A percentile compares a stretch with the other conserved stretches of the same genome.
These are phyloP conservation scores for Origma solitaria DNA, from an alignment of 2,113 vertebrate genomes.

Conservation along the genomic window DNA sequence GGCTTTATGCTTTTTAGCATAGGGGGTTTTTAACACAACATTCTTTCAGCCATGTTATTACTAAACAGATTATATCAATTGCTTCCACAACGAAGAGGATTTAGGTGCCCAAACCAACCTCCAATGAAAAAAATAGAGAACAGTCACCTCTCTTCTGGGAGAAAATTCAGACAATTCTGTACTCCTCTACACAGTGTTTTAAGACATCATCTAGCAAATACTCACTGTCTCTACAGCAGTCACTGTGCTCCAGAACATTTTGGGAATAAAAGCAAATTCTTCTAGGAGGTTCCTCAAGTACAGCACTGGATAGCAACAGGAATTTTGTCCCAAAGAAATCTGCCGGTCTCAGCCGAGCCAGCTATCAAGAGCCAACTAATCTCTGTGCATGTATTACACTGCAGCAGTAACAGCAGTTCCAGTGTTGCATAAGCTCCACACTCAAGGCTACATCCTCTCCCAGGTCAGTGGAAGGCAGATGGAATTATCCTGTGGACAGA, in stretches of 20 bases:
- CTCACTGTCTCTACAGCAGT: background rate
- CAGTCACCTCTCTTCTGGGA: background rate
- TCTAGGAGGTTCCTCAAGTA: background rate
- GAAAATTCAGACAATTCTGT: background rate
- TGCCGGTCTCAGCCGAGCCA: background rate
- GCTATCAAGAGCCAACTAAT: background rate
- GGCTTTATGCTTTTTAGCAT: background rate
- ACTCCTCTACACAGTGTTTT: background rate
- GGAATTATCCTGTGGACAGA: background rate
- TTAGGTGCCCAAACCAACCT: background rate
- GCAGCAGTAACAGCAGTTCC: background rate
- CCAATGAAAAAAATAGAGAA: background rate
- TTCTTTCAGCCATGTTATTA: background rate
- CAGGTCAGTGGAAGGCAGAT: background rate
- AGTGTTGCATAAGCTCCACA: background rate
- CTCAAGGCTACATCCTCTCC: background rate
- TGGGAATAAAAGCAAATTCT: background rate
- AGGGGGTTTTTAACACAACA: background rate
- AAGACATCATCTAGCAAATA: background rate
- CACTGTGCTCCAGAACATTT: background rate
- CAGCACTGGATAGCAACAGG: background rate
- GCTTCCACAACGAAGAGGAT: background rate
- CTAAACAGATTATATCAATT: background rate
- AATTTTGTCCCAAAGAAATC: background rate
- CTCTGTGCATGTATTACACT: fast-evolving